Base-by-base conservation (phyloP, 1,140 invertebrate species). In the Zaprionus camerounensis region DNA sequence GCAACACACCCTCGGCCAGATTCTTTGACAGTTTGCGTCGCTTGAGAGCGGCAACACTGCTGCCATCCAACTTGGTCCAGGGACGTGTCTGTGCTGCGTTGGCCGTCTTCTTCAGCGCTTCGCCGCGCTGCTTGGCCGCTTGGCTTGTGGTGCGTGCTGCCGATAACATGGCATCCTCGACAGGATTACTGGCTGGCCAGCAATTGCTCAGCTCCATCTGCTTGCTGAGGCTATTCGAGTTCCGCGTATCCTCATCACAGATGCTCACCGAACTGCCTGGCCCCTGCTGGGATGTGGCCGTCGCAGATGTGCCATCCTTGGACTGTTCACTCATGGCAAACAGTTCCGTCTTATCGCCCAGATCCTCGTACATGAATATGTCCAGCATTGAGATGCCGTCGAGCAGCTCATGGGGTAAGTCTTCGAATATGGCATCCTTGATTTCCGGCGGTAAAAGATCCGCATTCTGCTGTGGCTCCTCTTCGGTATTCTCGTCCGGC, bases 361-460 rank as follows among this genome's bases (percentile, higher is more conserved):
- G 94, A 83, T 95, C 94, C 41, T 95, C 95, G 34, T 94, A 94
- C 94, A 95, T 94, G 53, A 94, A 92, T 67, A 96, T 95, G 76
- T 96, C 95, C 92, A 97, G 95, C 95, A 97, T 96, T 3, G 96
- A 97, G 85, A 97, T 96, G 20, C 96, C 96, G 82, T 97, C 96
- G 11, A 97, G 92, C 34, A 97, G 91, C 83, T 97, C 96, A 80
- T 96, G 95, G 41, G 96, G 96, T 17, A 97, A 85, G 91, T 97
- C 96, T 93, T 97, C 96, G 78, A 97, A 96, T 87, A 97, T 97
- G 15, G 96, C 96, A 91, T 97, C 96, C 81, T 96, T 96, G 1
- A 97, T 94, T 94, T 97, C 96, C 0, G 96, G 96, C 13, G 96
- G 96, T 26, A 97, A 91, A 5, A 97, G 92, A 92, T 97, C 96